Conservation (phyloP, 2,888 invertebrate genomes). For the Lymantria dispar region DNA sequence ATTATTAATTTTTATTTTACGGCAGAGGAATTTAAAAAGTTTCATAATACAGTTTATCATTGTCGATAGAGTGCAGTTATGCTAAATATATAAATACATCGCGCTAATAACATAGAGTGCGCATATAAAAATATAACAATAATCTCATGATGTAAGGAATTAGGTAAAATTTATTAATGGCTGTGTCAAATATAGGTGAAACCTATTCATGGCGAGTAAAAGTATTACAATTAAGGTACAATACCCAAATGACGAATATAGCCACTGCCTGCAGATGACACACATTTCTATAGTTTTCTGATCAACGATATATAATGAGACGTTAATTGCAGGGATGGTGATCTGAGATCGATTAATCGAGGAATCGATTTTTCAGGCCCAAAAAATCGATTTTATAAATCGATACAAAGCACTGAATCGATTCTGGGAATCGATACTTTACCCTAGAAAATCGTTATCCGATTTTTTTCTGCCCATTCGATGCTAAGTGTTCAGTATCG, state of each 20-base stretch:
- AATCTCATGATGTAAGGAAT: constrained; percentile 38
- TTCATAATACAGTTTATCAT: constrained; percentile 38
- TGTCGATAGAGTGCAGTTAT: constrained; percentile 26
- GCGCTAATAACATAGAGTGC: constrained; percentile 34
- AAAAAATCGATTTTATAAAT: too few species aligned
- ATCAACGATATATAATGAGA: neutral
- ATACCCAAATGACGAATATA: neutral
- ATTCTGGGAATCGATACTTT: too few species aligned
- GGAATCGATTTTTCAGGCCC: too few species aligned
- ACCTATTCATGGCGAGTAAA: constrained; percentile 45
- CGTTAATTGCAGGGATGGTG: too few species aligned
- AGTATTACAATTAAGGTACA: constrained; percentile 11
- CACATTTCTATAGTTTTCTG: neutral
- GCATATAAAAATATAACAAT: constrained; percentile 33
- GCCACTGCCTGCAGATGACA: constrained; percentile 6
- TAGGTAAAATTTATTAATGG: constrained; percentile 59
- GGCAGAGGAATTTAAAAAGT: constrained; percentile 43
- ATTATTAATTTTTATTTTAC: constrained; percentile 42
- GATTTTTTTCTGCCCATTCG: too few species aligned
- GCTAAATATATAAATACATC: constrained; percentile 31
- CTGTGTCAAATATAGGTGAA: constrained; percentile 63
- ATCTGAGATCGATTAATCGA: too few species aligned
- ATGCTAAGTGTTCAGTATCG: too few species aligned
- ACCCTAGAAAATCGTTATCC: too few species aligned
- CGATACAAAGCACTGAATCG: too few species aligned